Evolutionary conservation across 2,797 vertebrate species (phyloP).

Genomic region (Glyptemys insculpta): DNA sequence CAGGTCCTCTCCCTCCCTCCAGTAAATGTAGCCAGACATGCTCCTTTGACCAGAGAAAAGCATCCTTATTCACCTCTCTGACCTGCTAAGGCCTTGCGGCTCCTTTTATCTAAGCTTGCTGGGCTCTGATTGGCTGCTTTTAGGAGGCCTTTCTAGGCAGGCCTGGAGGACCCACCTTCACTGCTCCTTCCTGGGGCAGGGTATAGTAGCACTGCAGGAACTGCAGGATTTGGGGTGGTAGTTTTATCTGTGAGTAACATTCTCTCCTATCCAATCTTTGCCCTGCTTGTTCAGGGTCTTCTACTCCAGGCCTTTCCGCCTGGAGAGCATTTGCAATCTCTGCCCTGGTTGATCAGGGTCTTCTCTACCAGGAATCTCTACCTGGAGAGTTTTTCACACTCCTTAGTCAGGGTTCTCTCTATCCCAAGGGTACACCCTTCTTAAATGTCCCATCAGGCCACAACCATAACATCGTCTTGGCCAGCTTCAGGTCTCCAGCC

Average conservation of each 20-base stretch:
- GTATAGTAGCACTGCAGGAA: background rate
- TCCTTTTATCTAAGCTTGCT: background rate
- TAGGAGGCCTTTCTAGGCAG: background rate
- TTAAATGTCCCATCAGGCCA: background rate
- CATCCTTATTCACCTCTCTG: too few relatives aligned
- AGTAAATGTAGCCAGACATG: background rate
- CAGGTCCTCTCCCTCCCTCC: background rate
- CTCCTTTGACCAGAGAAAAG: background rate
- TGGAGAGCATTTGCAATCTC: too few relatives aligned
- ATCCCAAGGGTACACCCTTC: background rate
- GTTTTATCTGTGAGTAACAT: background rate
- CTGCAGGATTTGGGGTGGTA: background rate
- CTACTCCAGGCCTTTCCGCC: too few relatives aligned
- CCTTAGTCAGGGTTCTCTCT: background rate
- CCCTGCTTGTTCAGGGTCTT: background rate
- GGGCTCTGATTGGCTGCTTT: background rate
- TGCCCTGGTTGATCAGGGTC: too few relatives aligned
- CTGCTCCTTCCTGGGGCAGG: background rate
- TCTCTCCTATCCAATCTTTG: background rate
- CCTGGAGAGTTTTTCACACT: background rate
- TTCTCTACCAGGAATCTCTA: background rate
- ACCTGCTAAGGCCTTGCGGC: background rate
- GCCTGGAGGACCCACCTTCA: background rate
- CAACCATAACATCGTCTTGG: background rate
- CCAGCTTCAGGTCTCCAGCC: background rate